These are phyloP conservation scores for Oscheius onirici DNA, from an alignment of 2,888 invertebrate genomes.

Conservation along the genomic window DNA sequence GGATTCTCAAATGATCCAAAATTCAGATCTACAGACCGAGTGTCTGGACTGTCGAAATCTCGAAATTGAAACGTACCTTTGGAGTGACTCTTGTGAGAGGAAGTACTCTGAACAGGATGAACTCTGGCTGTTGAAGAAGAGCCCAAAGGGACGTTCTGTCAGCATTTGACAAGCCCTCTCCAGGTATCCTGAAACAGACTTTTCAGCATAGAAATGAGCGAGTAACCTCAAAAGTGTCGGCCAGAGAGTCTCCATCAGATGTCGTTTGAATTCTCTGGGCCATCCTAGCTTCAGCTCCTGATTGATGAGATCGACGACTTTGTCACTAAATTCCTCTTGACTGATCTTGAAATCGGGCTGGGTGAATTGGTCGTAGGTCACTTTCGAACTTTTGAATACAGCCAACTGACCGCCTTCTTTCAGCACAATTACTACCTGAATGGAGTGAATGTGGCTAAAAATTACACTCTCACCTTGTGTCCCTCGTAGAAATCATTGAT, in stretches of 20 bases:
- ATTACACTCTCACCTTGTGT: slow-evolving; percentile 54
- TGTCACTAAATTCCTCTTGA: slow-evolving; percentile 61
- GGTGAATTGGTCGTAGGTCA: slow-evolving; percentile 57
- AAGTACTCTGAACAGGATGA: slow-evolving; percentile 65
- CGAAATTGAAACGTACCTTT: slow-evolving; percentile 45
- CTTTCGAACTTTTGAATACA: slow-evolving; percentile 64
- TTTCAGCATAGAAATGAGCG: too few species aligned
- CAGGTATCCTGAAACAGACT: slow-evolving; percentile 42
- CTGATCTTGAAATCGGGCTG: slow-evolving; percentile 45
- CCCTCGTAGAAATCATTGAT: slow-evolving; percentile 65
- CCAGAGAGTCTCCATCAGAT: slow-evolving; percentile 68
- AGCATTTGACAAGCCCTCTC: slow-evolving; percentile 52
- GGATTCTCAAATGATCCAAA: too few species aligned
- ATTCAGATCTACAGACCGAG: too few species aligned
- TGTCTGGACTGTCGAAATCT: too few species aligned
- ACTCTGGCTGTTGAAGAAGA: slow-evolving; percentile 69
- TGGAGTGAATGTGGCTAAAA: not conserved
- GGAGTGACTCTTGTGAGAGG: slow-evolving; percentile 68
- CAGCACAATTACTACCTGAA: slow-evolving; percentile 55
- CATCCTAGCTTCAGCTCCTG: slow-evolving; percentile 64
- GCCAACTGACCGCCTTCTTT: slow-evolving; percentile 63
- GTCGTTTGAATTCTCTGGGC: slow-evolving; percentile 61
- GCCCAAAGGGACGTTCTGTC: slow-evolving; percentile 68
- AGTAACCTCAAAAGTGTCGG: slow-evolving; percentile 56
- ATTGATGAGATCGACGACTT: slow-evolving; percentile 66